Evolutionary conservation across 2,113 vertebrate species (phyloP).

Genomic region (Syrrhaptes paradoxus): DNA sequence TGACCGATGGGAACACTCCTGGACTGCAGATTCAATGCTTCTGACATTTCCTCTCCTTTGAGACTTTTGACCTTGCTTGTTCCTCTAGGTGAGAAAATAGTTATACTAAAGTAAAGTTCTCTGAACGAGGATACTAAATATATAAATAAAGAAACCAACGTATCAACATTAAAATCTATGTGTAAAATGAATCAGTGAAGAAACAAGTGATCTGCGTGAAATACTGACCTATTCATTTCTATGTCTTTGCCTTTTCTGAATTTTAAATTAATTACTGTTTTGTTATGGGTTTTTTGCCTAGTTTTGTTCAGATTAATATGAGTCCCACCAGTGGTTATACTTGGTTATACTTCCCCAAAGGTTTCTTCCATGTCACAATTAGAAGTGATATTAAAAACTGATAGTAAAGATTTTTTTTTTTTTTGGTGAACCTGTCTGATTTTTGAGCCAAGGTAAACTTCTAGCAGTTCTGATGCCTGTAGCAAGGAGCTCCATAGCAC

Average conservation of each 20-base stretch:
- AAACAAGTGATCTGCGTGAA: neutral
- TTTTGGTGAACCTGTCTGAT: too few species aligned
- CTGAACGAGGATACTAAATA: neutral
- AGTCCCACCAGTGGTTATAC: neutral
- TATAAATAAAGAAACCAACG: neutral
- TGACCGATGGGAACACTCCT: neutral
- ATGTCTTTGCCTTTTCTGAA: rapidly evolving
- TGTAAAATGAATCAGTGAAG: neutral
- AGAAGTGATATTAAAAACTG: neutral
- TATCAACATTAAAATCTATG: neutral
- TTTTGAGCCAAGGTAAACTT: neutral
- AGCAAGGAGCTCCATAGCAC: neutral
- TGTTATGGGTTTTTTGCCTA: neutral
- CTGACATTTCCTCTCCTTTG: neutral
- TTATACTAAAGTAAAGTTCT: neutral
- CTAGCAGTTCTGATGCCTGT: too few species aligned
- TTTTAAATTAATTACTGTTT: neutral
- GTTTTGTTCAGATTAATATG: neutral
- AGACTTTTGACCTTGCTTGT: neutral
- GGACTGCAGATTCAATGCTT: neutral
- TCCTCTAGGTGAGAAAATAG: neutral
- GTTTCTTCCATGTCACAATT: neutral
- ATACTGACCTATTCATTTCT: neutral
- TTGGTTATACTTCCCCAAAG: neutral
- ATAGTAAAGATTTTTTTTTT: neutral